Evolutionary conservation across 1,140 invertebrate genomes (phyloP), one percentile per base, ranked within the genome.

Genomic region (Drosophila novamexicana): DNA sequence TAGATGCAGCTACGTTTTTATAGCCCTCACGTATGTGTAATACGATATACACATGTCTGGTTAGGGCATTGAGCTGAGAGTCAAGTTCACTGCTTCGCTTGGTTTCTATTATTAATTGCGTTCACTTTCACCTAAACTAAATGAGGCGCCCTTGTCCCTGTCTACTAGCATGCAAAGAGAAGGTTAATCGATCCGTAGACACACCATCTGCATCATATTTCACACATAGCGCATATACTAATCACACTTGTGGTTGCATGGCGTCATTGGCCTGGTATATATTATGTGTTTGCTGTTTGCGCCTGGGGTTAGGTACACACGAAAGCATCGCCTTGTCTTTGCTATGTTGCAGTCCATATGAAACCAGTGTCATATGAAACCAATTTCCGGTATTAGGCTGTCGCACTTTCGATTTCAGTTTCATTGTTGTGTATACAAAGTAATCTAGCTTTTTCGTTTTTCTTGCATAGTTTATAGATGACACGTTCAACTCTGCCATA

Each of bases 371-470:
- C 61, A 84, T 74, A 22, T 79, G 78, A 81, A 61, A 81, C 71
- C 64, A 71, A 44, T 49, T 59, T 56, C 45, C 67, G 44, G 45
- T 50, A 70, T 84, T 74, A 64, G 45, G 50, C 62, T 71, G 54
- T 63, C 44, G 68, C 67, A 82, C 79, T 86, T 88, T 86, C 83
- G 68, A 78, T 86, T 88, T 86, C 67, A 57, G 75, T 68, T 81
- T 69, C 39, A 12, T 22, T 56, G 37, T 56, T 54, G 14, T 12
- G 14, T 3, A 18, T 22, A n/a, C 40, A 67, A 65, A 59, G 52
- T 36, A 75, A 57, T 71, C 64, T 66, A 61, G 77, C 67, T 77
- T 45, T 66, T 5, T 29, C 4, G 4, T 45, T 53, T 63, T 72
- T 77, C 83, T 61, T 82, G 74, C 71, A 75, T 75, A 79, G 83